Evolutionary conservation across 2,113 vertebrate genomes (phyloP).

Genomic region (Brachyistius frenatus): DNA sequence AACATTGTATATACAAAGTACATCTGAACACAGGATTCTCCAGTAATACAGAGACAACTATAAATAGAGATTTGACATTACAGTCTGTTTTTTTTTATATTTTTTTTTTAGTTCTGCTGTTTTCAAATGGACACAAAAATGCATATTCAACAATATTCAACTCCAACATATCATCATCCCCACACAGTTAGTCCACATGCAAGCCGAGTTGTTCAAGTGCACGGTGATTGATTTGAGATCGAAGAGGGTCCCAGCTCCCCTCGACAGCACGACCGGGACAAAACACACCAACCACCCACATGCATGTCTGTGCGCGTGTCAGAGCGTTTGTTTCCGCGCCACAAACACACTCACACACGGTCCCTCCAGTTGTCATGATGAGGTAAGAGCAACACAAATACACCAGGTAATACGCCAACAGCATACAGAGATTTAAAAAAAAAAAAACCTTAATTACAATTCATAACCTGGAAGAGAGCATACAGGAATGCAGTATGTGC

Average conservation of each 20-base stretch:
- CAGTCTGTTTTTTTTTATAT: conserved; percentile 77
- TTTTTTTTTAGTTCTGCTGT: conserved; percentile 79
- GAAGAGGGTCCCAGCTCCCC: conserved; percentile 63
- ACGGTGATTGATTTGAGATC: conserved; percentile 77
- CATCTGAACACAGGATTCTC: conserved; percentile 91
- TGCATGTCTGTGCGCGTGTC: conserved; percentile 48
- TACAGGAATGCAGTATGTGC: conserved; percentile 61
- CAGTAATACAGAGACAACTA: conserved; percentile 89
- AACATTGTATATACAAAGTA: conserved; percentile 95
- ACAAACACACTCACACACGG: conserved; percentile 47
- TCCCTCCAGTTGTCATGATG: conserved; percentile 83
- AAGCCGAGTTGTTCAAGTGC: conserved; percentile 85
- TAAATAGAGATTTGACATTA: conserved; percentile 89
- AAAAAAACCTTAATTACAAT: conserved; percentile 53
- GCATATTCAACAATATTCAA: conserved; percentile 84
- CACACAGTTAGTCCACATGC: conserved; percentile 82
- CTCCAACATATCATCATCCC: conserved; percentile 77
- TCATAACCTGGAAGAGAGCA: conserved; percentile 54
- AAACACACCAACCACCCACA: conserved; percentile 71
- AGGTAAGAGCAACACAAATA: conserved; percentile 83
- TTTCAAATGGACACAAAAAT: conserved; percentile 83
- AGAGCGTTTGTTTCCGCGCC: conserved; percentile 38
- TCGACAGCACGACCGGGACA: conserved; percentile 59
- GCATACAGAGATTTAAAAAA: conserved; percentile 55
- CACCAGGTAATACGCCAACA: conserved; percentile 71